These are phyloP conservation scores for Colletes gigas DNA, from an alignment of 1,140 invertebrate species.

Conservation along the genomic window DNA sequence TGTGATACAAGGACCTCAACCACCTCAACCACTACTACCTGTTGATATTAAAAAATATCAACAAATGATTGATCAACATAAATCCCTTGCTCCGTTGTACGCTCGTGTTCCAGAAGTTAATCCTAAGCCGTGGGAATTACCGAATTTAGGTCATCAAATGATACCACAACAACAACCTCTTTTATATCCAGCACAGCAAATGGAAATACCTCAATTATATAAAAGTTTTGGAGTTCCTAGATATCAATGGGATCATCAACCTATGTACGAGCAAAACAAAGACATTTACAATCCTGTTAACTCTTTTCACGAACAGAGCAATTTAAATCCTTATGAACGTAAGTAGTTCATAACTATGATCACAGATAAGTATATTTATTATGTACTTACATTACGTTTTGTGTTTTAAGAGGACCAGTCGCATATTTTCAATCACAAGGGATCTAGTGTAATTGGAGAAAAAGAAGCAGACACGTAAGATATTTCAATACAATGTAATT, in stretches of 20 bases:
- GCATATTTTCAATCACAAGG: constrained; percentile 86
- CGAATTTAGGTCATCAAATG: constrained; percentile 63
- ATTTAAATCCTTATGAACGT: constrained; percentile 71
- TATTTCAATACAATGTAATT: not conserved
- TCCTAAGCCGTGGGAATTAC: constrained; percentile 67
- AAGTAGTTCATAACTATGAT: constrained; percentile 41
- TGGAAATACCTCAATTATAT: constrained; percentile 61
- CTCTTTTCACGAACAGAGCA: constrained; percentile 64
- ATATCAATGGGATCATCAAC: constrained; percentile 74
- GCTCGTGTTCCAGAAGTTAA: constrained; percentile 60
- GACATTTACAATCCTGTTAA: constrained; percentile 65
- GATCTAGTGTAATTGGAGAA: constrained; percentile 82
- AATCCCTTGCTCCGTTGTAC: constrained; percentile 64
- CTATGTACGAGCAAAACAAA: constrained; percentile 73
- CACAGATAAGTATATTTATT: constrained; percentile 45
- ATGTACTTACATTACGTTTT: not conserved
- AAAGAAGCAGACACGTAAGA: constrained; percentile 79
- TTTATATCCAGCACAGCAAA: constrained; percentile 67
- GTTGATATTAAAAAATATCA: constrained; percentile 70
- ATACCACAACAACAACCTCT: constrained; percentile 66
- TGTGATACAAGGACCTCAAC: constrained; percentile 61
- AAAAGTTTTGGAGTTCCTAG: constrained; percentile 67
- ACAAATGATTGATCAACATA: constrained; percentile 70
- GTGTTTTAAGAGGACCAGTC: constrained; percentile 74
- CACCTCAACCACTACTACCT: constrained; percentile 8